Evolutionary conservation across 1,140 invertebrate species (phyloP).

Genomic region (Bombyx mori): ASM3026992v2 NC_085117.1:17167501-17168000

Average conservation of each 20-base stretch:
- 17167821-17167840: no score
- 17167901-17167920: no score
- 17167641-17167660: constrained; percentile 64
- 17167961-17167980: no score
- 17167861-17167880: no score
- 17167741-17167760: constrained; percentile 22
- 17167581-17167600: not conserved
- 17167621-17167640: constrained; percentile 66
- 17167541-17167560: not conserved
- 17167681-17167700: constrained; percentile 65
- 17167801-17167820: not conserved
- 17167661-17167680: constrained; percentile 66
- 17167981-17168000: no score
- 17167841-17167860: no score
- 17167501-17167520: not conserved
- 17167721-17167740: constrained; percentile 56
- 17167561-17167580: not conserved
- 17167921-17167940: no score
- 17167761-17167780: constrained; percentile 28
- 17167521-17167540: not conserved
- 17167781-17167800: not conserved
- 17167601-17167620: constrained; percentile 24
- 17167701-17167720: constrained; percentile 57
- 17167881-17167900: no score
- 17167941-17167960: no score